These are phyloP conservation scores for Pituophis catenifer DNA, from an alignment of 2,113 vertebrate species.

Conservation along the genomic window DNA sequence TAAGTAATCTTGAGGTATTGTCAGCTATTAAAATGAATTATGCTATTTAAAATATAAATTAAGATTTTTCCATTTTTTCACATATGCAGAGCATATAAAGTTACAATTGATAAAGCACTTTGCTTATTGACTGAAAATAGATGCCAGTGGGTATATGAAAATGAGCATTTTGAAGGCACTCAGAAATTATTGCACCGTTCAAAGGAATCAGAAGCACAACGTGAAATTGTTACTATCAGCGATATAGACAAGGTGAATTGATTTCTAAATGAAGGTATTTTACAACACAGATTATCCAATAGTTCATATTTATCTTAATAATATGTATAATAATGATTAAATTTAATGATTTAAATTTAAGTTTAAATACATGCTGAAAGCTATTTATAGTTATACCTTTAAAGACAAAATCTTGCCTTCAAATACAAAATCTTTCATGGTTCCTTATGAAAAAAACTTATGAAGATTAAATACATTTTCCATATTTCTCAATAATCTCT, in stretches of 20 bases:
- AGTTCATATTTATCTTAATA: neutral
- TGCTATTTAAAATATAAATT: neutral
- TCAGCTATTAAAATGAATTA: neutral
- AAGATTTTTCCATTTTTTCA: neutral
- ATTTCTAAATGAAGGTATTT: neutral
- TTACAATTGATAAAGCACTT: neutral
- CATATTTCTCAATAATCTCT: neutral
- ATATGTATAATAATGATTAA: neutral
- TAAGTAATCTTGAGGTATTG: neutral
- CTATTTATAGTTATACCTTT: neutral
- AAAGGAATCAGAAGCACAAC: neutral
- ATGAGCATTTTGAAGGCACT: neutral
- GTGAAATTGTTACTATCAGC: conserved; percentile 14
- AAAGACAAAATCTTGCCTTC: neutral
- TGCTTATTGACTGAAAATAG: neutral
- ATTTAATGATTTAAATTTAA: neutral
- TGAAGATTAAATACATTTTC: neutral
- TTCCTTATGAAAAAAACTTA: neutral
- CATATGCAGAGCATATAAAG: conserved; percentile 9
- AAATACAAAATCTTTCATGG: neutral
- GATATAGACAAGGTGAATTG: conserved; percentile 28
- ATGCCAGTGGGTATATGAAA: neutral
- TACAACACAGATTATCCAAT: neutral
- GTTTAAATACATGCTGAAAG: neutral
- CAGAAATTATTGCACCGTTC: neutral